A percentile compares a stretch with the other conserved stretches of the same genome.
These are phyloP conservation scores for Pseudonaja textilis DNA, from an alignment of 2,113 vertebrate genomes.

Conservation along the genomic window DNA sequence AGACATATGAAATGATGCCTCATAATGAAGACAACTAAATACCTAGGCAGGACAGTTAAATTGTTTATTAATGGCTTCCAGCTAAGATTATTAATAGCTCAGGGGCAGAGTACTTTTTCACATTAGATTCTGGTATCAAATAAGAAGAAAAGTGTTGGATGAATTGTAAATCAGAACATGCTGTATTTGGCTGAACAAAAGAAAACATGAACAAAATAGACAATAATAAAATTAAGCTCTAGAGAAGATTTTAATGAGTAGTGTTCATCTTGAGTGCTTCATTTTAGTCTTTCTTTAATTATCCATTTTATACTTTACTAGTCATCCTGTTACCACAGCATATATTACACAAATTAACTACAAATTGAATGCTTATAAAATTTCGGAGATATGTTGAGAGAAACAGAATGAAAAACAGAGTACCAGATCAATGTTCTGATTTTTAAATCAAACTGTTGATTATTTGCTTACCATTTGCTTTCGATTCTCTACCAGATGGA, in stretches of 20 bases:
- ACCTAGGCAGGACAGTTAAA: not conserved
- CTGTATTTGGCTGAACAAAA: not conserved
- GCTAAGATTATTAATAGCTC: not conserved
- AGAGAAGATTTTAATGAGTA: not conserved
- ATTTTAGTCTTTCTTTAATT: not conserved
- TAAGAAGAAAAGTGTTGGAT: not conserved
- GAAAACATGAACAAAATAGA: not conserved
- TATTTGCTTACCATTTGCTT: constrained; percentile 86
- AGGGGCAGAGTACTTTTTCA: not conserved
- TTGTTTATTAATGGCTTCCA: not conserved
- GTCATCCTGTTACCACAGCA: not conserved
- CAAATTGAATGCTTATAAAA: not conserved
- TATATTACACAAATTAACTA: not conserved
- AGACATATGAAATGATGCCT: not conserved
- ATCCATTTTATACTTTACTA: not conserved
- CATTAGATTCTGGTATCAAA: not conserved
- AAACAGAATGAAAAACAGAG: not conserved
- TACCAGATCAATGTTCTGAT: not conserved
- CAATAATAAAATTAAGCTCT: not conserved
- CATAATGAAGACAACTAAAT: not conserved
- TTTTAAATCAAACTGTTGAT: not conserved
- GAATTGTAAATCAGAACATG: not conserved
- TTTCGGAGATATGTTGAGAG: not conserved
- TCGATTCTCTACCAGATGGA: constrained; percentile 91
- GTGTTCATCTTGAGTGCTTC: not conserved